Percentiles rank a stretch among this genome's conserved stretches.
phyloP scores from a whole-genome alignment of 2,113 vertebrate genomes.

The Mormyrus lacerda region DNA sequence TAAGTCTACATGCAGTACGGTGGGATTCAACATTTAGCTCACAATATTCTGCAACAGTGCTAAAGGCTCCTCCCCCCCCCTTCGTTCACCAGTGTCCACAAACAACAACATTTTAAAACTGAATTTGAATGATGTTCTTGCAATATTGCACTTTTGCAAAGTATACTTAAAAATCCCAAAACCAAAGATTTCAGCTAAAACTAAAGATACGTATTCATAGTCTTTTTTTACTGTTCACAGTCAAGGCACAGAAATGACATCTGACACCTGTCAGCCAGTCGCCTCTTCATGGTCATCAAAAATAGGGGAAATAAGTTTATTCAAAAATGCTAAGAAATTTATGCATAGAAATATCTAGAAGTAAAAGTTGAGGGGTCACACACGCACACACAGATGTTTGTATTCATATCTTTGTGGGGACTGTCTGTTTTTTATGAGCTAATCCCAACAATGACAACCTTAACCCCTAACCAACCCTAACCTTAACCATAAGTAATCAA shows the following conservation, averaged over 20 bases:
- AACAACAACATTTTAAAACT: neutral
- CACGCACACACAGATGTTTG: neutral
- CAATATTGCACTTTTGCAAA: neutral
- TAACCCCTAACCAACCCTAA: neutral
- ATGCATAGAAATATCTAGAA: neutral
- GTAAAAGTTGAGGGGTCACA: neutral
- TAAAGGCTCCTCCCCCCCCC: neutral
- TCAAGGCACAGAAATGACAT: neutral
- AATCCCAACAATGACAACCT: neutral
- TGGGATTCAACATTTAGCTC: neutral
- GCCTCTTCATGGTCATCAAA: neutral
- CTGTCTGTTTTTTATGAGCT: neutral
- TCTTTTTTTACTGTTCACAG: neutral
- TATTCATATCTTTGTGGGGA: neutral
- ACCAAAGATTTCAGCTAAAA: neutral
- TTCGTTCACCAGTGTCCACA: neutral
- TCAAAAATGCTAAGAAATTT: neutral
- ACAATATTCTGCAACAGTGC: neutral
- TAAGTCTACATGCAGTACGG: neutral
- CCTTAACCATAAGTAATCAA: too few species aligned
- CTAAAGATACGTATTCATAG: neutral
- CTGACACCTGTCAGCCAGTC: neutral
- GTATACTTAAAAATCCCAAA: neutral
- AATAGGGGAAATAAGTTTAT: neutral
- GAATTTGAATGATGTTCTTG: neutral